Evolutionary conservation across 2,888 invertebrate species (phyloP).

Genomic region (Acrobeloides nanus): DNA sequence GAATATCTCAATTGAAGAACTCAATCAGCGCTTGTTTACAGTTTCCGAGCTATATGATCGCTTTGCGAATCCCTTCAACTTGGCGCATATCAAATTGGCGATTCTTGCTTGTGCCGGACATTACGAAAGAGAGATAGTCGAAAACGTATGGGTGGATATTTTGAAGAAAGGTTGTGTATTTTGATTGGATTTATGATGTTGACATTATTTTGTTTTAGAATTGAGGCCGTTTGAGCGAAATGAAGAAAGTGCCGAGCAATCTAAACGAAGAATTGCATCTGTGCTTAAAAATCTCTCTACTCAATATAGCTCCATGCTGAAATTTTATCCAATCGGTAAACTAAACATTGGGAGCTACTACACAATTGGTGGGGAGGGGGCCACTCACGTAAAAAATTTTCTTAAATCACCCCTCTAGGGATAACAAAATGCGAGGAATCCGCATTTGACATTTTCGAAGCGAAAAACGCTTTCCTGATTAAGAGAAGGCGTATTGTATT

Average conservation of each 20-base stretch:
- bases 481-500: too few relatives aligned
- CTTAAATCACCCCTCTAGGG: too few relatives aligned
- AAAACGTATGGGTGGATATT: slow-evolving; percentile 84
- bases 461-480: too few relatives aligned
- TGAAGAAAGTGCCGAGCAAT: not conserved
- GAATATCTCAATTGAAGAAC: slow-evolving; percentile 14
- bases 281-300: slow-evolving; percentile 12
- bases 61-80: slow-evolving; percentile 29
- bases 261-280: slow-evolving; percentile 4
- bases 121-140: slow-evolving; percentile 76
- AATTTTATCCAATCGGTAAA: slow-evolving; percentile 20
- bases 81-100: slow-evolving; percentile 76
- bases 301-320: slow-evolving; percentile 10
- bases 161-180: slow-evolving; percentile 55
- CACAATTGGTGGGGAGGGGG: too few relatives aligned
- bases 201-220: slow-evolving; percentile 6
- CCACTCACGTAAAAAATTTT: too few relatives aligned
- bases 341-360: too few relatives aligned
- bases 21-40: slow-evolving; percentile 16
- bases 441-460: too few relatives aligned
- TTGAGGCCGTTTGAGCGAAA: slow-evolving; percentile 6
- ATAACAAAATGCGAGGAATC: too few relatives aligned
- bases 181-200: slow-evolving; percentile 3
- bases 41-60: slow-evolving; percentile 20
- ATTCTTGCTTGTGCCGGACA: slow-evolving; percentile 90